Base-by-base conservation (phyloP, 1,140 invertebrate species). In the Eurosta solidaginis region DNA sequence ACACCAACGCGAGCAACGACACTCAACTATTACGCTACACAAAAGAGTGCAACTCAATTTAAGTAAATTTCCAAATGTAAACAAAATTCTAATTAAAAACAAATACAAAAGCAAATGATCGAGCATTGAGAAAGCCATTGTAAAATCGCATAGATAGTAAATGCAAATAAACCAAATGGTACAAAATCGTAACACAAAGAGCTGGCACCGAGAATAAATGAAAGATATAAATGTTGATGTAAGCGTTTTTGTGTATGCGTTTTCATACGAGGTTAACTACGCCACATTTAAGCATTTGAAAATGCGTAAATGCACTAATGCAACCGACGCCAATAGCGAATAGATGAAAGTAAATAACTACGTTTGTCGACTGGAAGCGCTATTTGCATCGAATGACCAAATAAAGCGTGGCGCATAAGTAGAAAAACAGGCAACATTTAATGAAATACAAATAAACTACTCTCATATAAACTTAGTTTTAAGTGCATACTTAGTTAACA, bases 21-120 rank as follows among this genome's bases (percentile, higher is more conserved):
- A 68, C n/a, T 52, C n/a, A 20, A 17, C 59, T 9, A 68, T 40
- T 68, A 40, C 20, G n/a, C 20, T 10, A 54, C 27, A 68, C 40
- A 27, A 25, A 17, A 74, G 27, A 74, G 22, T 45, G 73, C 44
- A 74, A 47, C 42, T 36, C 27, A 74, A 74, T 76, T 76, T 42
- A 76, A 76, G 25, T 76, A 76, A 76, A 76, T 45, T 74, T 74
- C 44, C 73, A 44, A 74, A 44, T 80, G 82, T 80, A 83, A 83
- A 83, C 82, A 83, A 78, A 83, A 83, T 82, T 82, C 82, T 83
- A 83, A 83, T 83, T 83, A 83, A 83, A 83, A 83, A 82, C 82
- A 83, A 83, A 83, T 83, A 83, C 82, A 83, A 82, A 83, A 82
- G 78, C 80, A 83, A 81, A 82, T 78, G 17, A 14, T n/a, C 9